Evolutionary conservation across 2,113 vertebrate genomes (phyloP).

Genomic region (Sinocyclocheilus anshuiensis): DNA sequence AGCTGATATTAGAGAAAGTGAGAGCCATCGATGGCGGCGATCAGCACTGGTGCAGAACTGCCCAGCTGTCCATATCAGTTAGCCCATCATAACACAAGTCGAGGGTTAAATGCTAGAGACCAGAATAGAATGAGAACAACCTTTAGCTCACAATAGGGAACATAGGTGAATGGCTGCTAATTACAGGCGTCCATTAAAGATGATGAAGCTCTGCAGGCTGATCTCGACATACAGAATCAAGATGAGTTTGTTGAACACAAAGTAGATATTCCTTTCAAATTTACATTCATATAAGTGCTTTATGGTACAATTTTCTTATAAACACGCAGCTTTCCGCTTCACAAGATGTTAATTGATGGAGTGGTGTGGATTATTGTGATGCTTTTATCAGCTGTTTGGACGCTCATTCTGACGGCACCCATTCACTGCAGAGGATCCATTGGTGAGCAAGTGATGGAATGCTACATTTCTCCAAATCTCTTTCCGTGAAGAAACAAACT

Average conservation of each 20-base stretch:
- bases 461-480: too few relatives aligned
- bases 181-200: slow-evolving; percentile 37
- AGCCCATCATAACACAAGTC: slow-evolving; percentile 55
- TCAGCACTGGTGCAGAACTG: slow-evolving; percentile 48
- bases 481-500: too few relatives aligned
- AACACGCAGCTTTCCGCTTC: too few relatives aligned
- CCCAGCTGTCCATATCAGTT: slow-evolving; percentile 58
- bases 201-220: slow-evolving; percentile 25
- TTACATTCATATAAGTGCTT: not conserved
- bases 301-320: too few relatives aligned
- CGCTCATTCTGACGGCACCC: too few relatives aligned
- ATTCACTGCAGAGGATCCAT: too few relatives aligned
- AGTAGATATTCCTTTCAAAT: not conserved
- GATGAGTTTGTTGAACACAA: not conserved
- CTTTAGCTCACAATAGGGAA: slow-evolving; percentile 28
- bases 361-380: too few relatives aligned
- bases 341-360: too few relatives aligned
- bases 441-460: too few relatives aligned
- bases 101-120: slow-evolving; percentile 48
- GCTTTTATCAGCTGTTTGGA: too few relatives aligned
- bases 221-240: slow-evolving; percentile 22
- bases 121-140: slow-evolving; percentile 44
- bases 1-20: slow-evolving; percentile 63
- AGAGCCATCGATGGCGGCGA: slow-evolving; percentile 21
- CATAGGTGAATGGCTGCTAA: slow-evolving; percentile 40